Base-by-base conservation (phyloP, 2,888 invertebrate genomes). In the Lasioglossum marginatum region DNA sequence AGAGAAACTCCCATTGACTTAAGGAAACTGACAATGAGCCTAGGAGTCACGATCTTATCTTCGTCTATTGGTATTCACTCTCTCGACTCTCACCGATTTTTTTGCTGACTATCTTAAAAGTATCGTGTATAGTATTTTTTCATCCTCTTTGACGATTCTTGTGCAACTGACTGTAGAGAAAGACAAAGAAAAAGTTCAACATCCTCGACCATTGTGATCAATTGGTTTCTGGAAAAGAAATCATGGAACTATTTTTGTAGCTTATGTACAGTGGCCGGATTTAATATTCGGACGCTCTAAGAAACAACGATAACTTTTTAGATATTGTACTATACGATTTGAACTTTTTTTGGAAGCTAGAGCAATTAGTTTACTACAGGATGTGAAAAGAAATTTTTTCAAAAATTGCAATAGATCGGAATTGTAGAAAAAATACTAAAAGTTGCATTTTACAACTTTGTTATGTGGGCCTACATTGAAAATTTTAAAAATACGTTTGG, bases 1-100 rank as follows among this genome's bases (percentile, higher is more conserved):
- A 83, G 89, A 87, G 89, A 90, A 90, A 90, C 89, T 83, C 75
- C 40, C 74, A 74, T 79, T 72, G 86, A 89, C 78, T 82, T 76
- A 71, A 74, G 76, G 72, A 82, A 88, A 80, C 75, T 31, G 63
- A 63, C 63, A 63, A 63, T 63, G 63, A 63, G 34, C 72, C 31
- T 40, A 37, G 43, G 57, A 76, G 37, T 63, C 75, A 68, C 78
- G 79, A 80, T 76, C 74, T 68, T 85, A 89, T 80, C 85, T 85
- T 71, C 57, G 31, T 37, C 66, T 34, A 34, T 37, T 37, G 23
- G 23, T 68, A 73, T 86, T 80, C 66, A 81, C 63, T n/a, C 45
- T 37, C n/a, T 52, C 71, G 81, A 83, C 85, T 87, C 89, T 87
- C 87, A 63, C 83, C 68, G 34, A 31, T 63, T 63, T 68, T 83